Conservation (phyloP, 2,797 vertebrate genomes). For the Coilia nasus region DNA sequence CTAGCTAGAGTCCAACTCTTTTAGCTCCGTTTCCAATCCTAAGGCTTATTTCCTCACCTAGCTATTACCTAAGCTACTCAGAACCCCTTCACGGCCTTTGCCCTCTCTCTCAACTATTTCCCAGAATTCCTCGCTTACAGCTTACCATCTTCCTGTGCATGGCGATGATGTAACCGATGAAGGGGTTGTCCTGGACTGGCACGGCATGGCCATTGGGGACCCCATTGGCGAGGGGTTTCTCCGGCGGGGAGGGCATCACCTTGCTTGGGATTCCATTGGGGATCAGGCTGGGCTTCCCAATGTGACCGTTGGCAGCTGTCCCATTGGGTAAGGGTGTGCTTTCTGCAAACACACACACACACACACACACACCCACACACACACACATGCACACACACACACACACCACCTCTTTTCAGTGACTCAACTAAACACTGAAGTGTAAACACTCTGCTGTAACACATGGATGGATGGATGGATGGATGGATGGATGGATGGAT, state of each 20-base stretch:
- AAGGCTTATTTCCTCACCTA: not conserved
- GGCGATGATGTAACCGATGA: constrained; percentile 96
- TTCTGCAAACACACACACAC: constrained; percentile 32
- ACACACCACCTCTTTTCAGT: not conserved
- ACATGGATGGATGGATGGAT: too few species aligned
- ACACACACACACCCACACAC: not conserved
- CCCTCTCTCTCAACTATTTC: not conserved
- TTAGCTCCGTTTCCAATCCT: not conserved
- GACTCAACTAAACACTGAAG: not conserved
- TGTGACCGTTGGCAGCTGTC: constrained; percentile 10
- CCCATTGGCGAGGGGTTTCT: constrained; percentile 72
- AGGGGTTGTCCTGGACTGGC: constrained; percentile 83
- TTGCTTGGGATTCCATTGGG: constrained; percentile 88
- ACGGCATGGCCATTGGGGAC: constrained; percentile 84
- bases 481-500: too few species aligned
- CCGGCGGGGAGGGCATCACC: constrained; percentile 72
- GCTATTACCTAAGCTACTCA: not conserved
- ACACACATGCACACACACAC: not conserved
- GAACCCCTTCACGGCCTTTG: not conserved
- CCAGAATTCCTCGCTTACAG: constrained; percentile 26
- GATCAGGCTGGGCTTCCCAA: constrained; percentile 75
- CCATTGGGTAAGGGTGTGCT: constrained; percentile 39
- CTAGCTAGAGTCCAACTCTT: not conserved
- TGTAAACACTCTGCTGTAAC: too few species aligned
- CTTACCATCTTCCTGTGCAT: constrained; percentile 98